These are phyloP conservation scores for Leucopsar rothschildi DNA, from an alignment of 2,113 vertebrate genomes.

Conservation along the genomic window DNA sequence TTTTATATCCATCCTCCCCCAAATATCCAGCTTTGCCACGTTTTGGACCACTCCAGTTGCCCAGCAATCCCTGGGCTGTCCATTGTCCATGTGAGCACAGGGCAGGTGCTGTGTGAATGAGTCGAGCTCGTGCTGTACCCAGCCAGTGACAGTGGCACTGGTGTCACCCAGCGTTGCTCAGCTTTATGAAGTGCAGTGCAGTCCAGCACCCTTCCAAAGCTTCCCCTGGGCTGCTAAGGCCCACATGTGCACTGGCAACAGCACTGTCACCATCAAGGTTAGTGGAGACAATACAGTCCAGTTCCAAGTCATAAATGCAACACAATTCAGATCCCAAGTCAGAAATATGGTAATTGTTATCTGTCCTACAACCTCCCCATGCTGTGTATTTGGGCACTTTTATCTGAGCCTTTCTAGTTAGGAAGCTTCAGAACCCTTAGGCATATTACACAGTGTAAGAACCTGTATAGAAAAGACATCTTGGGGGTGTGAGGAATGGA, in stretches of 20 bases:
- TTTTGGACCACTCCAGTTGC: not conserved
- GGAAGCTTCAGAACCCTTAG: not conserved
- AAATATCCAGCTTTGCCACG: rapidly evolving
- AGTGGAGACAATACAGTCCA: not conserved
- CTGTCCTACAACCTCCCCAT: not conserved
- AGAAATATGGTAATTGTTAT: not conserved
- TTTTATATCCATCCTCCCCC: not conserved
- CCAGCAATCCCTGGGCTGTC: not conserved
- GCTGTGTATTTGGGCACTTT: not conserved
- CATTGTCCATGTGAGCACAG: not conserved
- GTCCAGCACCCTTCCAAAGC: not conserved
- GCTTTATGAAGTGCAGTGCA: rapidly evolving
- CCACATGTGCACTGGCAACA: rapidly evolving
- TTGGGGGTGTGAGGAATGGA: not conserved
- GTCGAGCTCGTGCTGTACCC: not conserved
- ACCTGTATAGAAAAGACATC: not conserved
- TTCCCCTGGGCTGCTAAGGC: not conserved
- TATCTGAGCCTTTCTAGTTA: not conserved
- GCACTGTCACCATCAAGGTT: not conserved
- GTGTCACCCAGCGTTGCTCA: rapidly evolving
- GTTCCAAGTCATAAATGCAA: not conserved
- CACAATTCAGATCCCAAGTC: not conserved
- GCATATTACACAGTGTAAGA: not conserved
- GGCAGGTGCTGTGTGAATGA: not conserved
- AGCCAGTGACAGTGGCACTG: rapidly evolving